Evolutionary conservation across 2,888 invertebrate species (phyloP), one percentile per base, ranked within the genome.

Genomic region (Diarsia dahlii): DNA sequence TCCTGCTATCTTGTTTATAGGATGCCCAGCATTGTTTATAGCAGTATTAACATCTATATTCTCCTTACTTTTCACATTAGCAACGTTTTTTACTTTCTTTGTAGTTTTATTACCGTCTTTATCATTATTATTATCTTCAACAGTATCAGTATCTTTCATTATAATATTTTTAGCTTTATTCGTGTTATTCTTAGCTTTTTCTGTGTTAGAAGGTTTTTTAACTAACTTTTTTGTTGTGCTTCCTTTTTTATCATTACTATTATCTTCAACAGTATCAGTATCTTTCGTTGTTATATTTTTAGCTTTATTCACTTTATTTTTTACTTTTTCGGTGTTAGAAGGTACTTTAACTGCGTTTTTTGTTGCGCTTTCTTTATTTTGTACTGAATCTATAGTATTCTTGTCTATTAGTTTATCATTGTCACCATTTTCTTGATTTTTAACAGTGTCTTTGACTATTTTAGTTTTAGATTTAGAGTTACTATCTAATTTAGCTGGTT

Each of bases 61-160:
- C 64, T 81, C 71, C 23, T 68, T 82, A 34, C 60, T 84, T 48
- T 78, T 74, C 0, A 15, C 46, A 28, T 39, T 78, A n/a, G 63
- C 45, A n/a, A 63, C 12, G 9, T 39, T 69, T 67, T 70, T 85
- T 2, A 46, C 0, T 56, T 60, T 54, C 8, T 72, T 76, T n/a
- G 67, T 78, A 58, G n/a, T 12, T 10, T 8, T 39, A 6, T 39
- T 39, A 39, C 8, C 39, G 1, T 39, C 6, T 39, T 39, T 6
- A 39, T 39, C 8, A 8, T 39, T 8, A 45, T 45, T 52, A 8
- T 28, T 34, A 1, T 39, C 20, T 48, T 68, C 15, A 23, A 13
- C 4, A 63, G 12, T 20, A 0, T 65, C 4, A 63, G 12, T 20
- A 0, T 65, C 56, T 45, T 72, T 70, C 0, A 23, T n/a, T n/a